phyloP scores from a whole-genome alignment of 2,888 invertebrate species.

The Xylota segnis region DNA sequence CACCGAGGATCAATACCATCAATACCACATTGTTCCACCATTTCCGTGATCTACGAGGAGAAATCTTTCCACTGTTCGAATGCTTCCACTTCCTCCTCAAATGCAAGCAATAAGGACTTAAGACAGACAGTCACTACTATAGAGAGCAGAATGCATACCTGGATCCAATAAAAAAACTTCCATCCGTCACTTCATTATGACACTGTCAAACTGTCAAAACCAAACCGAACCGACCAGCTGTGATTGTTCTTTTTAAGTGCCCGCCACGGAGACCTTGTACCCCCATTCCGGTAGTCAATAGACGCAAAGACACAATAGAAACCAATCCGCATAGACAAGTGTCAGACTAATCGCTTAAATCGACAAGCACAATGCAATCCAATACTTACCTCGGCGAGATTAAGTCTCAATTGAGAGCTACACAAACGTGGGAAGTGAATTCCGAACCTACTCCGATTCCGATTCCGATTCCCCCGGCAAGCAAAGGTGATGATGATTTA shows the following conservation, averaged over 20 bases:
- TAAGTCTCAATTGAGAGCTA: slow-evolving; percentile 50
- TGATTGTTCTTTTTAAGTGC: slow-evolving; percentile 16
- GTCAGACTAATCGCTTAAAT: slow-evolving; percentile 67
- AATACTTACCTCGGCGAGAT: slow-evolving; percentile 14
- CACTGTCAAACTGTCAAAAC: slow-evolving; percentile 16
- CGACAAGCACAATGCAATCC: slow-evolving; percentile 49
- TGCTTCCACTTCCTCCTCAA: too few species aligned
- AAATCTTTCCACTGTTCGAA: too few species aligned
- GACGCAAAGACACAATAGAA: slow-evolving; percentile 16
- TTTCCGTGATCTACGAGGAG: too few species aligned
- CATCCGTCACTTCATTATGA: slow-evolving; percentile 2
- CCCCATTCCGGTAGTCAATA: slow-evolving; percentile 13
- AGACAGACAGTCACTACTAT: too few species aligned
- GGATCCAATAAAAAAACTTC: background rate
- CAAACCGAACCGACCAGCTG: background rate
- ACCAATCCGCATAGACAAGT: slow-evolving; percentile 45
- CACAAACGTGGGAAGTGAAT: slow-evolving; percentile 68
- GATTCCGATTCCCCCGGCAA: too few species aligned
- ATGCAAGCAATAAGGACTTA: too few species aligned
- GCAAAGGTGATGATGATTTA: slow-evolving; percentile 42
- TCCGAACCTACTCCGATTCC: slow-evolving; percentile 33
- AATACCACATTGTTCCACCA: too few species aligned
- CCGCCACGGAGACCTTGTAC: slow-evolving; percentile 12
- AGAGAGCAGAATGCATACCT: too few species aligned
- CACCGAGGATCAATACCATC: too few species aligned